These are phyloP conservation scores for Chunga burmeisteri DNA, from an alignment of 2,113 vertebrate species.

Conservation along the genomic window DNA sequence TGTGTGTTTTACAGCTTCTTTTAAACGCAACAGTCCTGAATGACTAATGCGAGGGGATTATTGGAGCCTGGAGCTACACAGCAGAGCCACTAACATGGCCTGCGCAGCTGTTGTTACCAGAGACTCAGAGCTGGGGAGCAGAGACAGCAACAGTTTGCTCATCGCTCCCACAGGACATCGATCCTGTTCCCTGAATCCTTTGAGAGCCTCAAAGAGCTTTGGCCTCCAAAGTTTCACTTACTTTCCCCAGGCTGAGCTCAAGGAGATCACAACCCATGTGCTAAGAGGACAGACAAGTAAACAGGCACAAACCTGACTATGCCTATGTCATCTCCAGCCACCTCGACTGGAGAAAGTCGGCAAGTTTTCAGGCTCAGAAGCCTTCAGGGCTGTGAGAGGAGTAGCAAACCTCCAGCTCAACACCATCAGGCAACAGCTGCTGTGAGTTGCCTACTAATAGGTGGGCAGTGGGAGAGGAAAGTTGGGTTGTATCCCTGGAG, in stretches of 20 bases:
- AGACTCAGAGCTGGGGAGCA: background rate
- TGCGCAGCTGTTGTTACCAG: background rate
- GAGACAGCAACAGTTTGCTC: background rate
- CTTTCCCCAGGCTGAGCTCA: background rate
- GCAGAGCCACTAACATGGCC: background rate
- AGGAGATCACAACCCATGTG: background rate
- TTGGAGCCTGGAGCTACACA: background rate
- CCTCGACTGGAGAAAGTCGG: background rate
- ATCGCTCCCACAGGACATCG: background rate
- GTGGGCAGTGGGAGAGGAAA: background rate
- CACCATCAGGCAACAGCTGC: background rate
- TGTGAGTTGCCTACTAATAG: background rate
- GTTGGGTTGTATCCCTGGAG: background rate
- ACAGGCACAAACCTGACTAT: background rate
- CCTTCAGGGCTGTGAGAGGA: background rate
- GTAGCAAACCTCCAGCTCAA: background rate
- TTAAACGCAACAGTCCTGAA: background rate
- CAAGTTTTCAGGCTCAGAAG: background rate
- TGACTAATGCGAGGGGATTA: conserved; percentile 19
- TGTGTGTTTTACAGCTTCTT: conserved; percentile 49
- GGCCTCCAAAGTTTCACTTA: background rate
- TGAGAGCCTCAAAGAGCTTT: background rate
- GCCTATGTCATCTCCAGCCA: background rate
- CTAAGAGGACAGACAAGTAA: background rate
- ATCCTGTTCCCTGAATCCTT: background rate